A percentile compares a stretch with the other conserved stretches of the same genome.
phyloP scores from a whole-genome alignment of 2,797 vertebrate genomes.

The Chaetodon trifasciatus region DNA sequence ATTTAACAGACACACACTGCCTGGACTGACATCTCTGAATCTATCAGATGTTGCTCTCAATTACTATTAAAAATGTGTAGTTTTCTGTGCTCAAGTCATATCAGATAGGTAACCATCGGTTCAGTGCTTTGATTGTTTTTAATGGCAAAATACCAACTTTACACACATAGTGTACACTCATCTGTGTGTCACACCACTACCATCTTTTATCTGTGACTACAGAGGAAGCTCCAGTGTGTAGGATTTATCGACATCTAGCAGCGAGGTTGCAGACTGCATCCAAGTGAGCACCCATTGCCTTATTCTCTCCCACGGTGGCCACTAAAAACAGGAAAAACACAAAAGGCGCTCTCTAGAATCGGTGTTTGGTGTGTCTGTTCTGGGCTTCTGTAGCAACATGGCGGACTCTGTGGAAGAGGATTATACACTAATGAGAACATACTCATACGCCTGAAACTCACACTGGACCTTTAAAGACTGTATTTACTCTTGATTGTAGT shows the following conservation, averaged over 20 bases:
- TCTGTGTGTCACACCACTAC: neutral
- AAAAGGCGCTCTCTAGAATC: too few species aligned
- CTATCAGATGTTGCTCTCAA: constrained; percentile 27
- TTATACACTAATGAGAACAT: too few species aligned
- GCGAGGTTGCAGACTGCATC: too few species aligned
- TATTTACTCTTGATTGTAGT: neutral
- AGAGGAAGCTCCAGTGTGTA: neutral
- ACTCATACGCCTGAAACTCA: too few species aligned
- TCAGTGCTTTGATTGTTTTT: constrained; percentile 20
- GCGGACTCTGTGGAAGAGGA: too few species aligned
- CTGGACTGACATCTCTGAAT: constrained; percentile 53
- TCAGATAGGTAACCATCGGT: constrained; percentile 25
- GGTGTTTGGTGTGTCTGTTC: too few species aligned
- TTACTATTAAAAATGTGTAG: constrained; percentile 59
- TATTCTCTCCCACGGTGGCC: too few species aligned
- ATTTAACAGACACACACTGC: constrained; percentile 53
- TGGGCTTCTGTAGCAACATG: too few species aligned
- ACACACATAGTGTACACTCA: neutral
- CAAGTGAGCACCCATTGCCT: too few species aligned
- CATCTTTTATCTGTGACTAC: neutral
- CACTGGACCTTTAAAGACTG: too few species aligned
- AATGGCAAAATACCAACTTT: neutral
- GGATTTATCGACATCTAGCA: too few species aligned
- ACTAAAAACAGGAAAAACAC: too few species aligned
- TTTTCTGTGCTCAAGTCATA: constrained; percentile 36